Base-by-base conservation (phyloP, 2,797 vertebrate species). In the Hoplostethus mediterraneus region DNA sequence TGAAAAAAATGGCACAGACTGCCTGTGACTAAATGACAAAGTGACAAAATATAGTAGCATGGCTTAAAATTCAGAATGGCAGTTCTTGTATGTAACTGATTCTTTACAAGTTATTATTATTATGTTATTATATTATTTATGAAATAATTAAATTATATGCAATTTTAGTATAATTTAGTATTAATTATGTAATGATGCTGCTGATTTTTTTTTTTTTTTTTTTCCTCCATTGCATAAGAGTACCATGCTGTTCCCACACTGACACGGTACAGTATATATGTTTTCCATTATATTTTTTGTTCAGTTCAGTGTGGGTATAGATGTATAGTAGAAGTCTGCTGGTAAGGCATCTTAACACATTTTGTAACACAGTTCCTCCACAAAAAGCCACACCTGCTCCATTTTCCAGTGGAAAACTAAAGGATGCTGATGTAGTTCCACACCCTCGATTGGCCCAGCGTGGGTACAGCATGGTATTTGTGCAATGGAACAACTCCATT, bases 281-380 rank as follows among this genome's bases (percentile, higher is more conserved):
- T 45, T 52, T 54, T 57, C 52, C 10, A 30, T 36, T 17, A 69
- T 49, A 44, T 44, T 53, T 17, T 66, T 51, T 64, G n/a, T 71
- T 62, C 17, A 62, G 51, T 52, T 61, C 63, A 40, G 16, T 38
- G 10, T 66, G 65, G 45, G 63, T 67, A 66, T 21, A 21, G 21
- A 21, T 1, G 21, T 21, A 21, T 63, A 77, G 63, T 83, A 70
- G 75, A 56, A 67, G 53, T 69, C 17, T 4, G 49, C 48, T 21
- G 54, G 4, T 40, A 11, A 9, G 54, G 25, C 55, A 42, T 82
- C 56, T 8, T 28, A 28, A 36, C 7, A 36, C 33, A 36, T 36
- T 36, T 6, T 36, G 33, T 36, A 21, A 21, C 21, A 36, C 33
- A 6, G 33, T 6, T 8, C 33, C 53, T 0, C 2, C 64, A 61